Percentiles rank a stretch among this genome's conserved stretches.
These are phyloP conservation scores for Phyto melanocephala DNA, from an alignment of 2,888 invertebrate species.

Conservation along the genomic window DNA sequence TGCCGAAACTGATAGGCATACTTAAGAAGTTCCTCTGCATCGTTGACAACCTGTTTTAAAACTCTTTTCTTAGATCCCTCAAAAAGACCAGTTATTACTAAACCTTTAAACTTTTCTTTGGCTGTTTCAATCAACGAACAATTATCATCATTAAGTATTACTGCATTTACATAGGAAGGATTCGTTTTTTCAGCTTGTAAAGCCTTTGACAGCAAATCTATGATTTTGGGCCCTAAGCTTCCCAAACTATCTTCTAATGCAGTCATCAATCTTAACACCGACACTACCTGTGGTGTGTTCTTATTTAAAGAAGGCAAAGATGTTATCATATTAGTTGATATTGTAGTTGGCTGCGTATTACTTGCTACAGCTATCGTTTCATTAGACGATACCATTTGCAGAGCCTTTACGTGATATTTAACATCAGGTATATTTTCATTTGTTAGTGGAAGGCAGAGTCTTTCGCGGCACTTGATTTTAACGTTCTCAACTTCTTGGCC, in stretches of 20 bases:
- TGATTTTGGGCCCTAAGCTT: conserved; percentile 87
- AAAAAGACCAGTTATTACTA: conserved; percentile 84
- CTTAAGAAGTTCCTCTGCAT: conserved; percentile 82
- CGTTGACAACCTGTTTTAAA: conserved; percentile 85
- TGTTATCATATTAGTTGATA: not conserved
- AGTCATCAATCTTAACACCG: conserved; percentile 86
- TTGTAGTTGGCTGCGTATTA: not conserved
- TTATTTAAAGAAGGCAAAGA: not conserved
- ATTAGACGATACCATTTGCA: not conserved
- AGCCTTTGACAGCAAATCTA: conserved; percentile 80
- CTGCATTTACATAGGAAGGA: conserved; percentile 84
- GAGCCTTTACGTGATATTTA: conserved; percentile 84
- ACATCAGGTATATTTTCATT: conserved; percentile 38
- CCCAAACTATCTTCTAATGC: conserved; percentile 90
- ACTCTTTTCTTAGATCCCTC: conserved; percentile 82
- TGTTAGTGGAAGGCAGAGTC: conserved; percentile 76
- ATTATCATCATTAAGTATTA: conserved; percentile 84
- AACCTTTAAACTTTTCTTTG: conserved; percentile 79
- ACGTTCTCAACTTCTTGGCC: conserved; percentile 82
- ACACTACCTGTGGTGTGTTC: conserved; percentile 80
- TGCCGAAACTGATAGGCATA: conserved; percentile 74
- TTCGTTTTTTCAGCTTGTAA: conserved; percentile 72
- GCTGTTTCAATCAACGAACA: conserved; percentile 80
- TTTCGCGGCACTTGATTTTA: conserved; percentile 71
- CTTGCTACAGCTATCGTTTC: not conserved